A percentile compares a stretch with the other conserved stretches of the same genome.
Evolutionary conservation across 2,113 vertebrate genomes (phyloP).

Genomic region (Xiphorhynchus elegans): DNA sequence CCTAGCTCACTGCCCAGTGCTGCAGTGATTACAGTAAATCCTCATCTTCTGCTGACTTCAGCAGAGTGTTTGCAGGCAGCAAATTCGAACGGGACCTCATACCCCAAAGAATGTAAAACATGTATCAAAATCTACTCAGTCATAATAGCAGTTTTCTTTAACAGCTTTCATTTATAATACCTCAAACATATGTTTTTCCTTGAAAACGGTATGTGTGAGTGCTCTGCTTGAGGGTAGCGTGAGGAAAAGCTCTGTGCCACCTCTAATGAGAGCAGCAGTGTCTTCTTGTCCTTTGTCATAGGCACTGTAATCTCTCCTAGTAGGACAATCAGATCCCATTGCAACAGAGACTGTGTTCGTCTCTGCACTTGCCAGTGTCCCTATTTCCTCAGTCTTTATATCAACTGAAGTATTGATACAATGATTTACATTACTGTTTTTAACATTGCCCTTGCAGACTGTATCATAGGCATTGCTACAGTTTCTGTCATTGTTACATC

Average conservation of each 20-base stretch:
- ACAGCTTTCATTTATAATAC: not conserved
- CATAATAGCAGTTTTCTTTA: not conserved
- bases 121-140: not conserved
- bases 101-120: constrained; percentile 17
- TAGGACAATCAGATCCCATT: not conserved
- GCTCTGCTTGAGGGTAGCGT: not conserved
- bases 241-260: not conserved
- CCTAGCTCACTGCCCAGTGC: constrained; percentile 13
- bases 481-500: not conserved
- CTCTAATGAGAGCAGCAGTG: not conserved
- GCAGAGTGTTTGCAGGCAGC: constrained; percentile 38
- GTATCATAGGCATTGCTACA: not conserved
- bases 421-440: not conserved
- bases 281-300: not conserved
- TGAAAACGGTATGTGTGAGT: not conserved
- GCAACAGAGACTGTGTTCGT: not conserved
- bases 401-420: not conserved
- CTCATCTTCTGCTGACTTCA: constrained; percentile 66
- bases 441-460: not conserved
- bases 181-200: not conserved
- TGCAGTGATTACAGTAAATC: constrained; percentile 64
- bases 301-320: not conserved
- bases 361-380: not conserved
- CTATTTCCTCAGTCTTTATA: not conserved
- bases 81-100: not conserved